Base-by-base conservation (phyloP, 64 coral and sea anemone genomes). In the Montipora capricornis region DNA sequence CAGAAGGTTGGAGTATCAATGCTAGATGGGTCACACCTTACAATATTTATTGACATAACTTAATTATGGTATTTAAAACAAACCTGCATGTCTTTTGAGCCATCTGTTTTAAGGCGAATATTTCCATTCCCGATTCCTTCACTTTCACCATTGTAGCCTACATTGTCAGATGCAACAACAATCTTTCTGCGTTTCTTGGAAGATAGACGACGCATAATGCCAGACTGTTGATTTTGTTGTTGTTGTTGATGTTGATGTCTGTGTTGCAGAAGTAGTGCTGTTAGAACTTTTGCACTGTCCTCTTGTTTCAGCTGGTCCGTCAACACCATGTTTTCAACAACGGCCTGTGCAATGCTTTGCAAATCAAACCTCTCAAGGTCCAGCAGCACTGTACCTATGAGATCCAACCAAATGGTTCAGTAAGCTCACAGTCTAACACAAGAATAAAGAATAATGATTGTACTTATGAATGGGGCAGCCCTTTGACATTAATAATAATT, bases 291-390 rank as follows among this genome's bases (percentile, higher is more conserved):
- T 4, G 92, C 73, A 24, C 92, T 96, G 62, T 99, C 90, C 49
- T 67, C 75, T 59, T 91, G 71, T 16, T 74, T 77, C 48, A 99
- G 81, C 58, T 99, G 98, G 53, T 99, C 98, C 75, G 98, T 96
- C n/a, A 99, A 84, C 6, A 99, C 95, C 98, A 99, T 99, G 49
- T 96, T 94, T 57, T 99, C 95, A 1, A 96, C 95, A 37, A 99
- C 90, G 44, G 98, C 92, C 77, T 96, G 89, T 11, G 94, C 95
- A 20, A 99, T 99, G 77, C 83, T 96, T 20, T 89, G 95, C 16
- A 99, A 77, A 37, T 99, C 98, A 88, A 92, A 99, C 75, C 94
- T 87, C 78, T 96, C 95, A 50, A 99, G 81, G 47, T 99, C 98
- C 69, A 99, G 68, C 11, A 99, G 51, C 0, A 99, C 95, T 84